Evolutionary conservation across 2,888 invertebrate species (phyloP), one percentile per base, ranked within the genome.

Genomic region (Drosophila prostipennis): DNA sequence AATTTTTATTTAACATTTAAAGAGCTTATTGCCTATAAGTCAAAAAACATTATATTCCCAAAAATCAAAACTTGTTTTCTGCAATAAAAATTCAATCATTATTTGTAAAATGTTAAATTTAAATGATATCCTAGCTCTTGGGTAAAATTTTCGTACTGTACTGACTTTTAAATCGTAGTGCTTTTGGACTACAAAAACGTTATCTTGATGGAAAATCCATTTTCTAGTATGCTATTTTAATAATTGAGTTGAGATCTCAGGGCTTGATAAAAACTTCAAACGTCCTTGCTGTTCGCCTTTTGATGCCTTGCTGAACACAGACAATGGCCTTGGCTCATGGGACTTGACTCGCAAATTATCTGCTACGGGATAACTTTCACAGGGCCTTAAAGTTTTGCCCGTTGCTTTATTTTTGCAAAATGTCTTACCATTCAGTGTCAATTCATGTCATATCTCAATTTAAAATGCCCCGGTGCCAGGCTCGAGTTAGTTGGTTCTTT

Each of bases 241-340:
- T 23, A 51, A 51, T 43, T 51, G 14, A 64, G 29, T 42, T 32
- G 13, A 37, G 46, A 60, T 49, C 32, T 14, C 29, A 10, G n/a
- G 29, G 13, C 11, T 10, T 10, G 64, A 52, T 64, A 39, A 23
- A 59, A 64, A 64, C 37, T 52, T 64, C 23, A 40, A 60, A 52
- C 13, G 36, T 6, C 51, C 45, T 37, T 45, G 61, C 16, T 16
- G 26, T 39, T 34, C 37, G 51, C 37, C 34, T 57, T 46, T 46
- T 34, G 43, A 29, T 45, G 51, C 43, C 32, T 13, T 37, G 39
- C 23, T 52, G 45, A 16, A 2, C 45, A 26, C 51, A 45, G 43
- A 61, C 61, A 45, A 61, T 32, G 46, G 13, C 23, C 7, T 6
- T 16, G 14, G 6, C 37, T 45, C 45, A 29, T 10, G 36, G 10